A percentile compares a stretch with the other conserved stretches of the same genome.
Conservation (phyloP, 2,797 vertebrate genomes). For the Thalassophryne amazonica region DNA sequence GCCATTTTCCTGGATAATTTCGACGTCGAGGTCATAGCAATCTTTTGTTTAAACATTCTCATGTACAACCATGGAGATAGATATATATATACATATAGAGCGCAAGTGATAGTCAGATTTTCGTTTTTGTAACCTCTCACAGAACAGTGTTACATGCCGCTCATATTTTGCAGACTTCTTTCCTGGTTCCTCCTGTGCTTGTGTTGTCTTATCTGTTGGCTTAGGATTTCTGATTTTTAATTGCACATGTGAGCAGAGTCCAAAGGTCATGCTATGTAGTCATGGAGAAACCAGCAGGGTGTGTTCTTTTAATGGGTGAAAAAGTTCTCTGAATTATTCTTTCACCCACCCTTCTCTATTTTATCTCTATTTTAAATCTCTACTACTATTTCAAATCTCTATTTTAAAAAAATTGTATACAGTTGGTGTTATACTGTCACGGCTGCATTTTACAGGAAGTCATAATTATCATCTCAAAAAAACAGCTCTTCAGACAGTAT, state of each 20-base stretch:
- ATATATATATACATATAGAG: too few relatives aligned
- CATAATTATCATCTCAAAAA: too few relatives aligned
- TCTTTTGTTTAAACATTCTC: too few relatives aligned
- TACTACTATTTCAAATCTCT: too few relatives aligned
- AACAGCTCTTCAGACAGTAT: too few relatives aligned
- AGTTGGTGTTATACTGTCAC: too few relatives aligned
- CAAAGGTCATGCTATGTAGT: constrained; percentile 31
- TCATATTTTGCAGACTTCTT: neutral
- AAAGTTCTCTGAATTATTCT: neutral
- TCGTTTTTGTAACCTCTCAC: neutral
- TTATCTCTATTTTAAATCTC: too few relatives aligned
- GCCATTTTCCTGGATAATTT: neutral
- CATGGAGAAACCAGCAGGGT: neutral
- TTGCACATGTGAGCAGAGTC: neutral
- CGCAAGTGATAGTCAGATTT: neutral
- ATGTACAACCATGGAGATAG: too few relatives aligned
- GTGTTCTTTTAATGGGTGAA: neutral
- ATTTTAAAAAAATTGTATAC: too few relatives aligned
- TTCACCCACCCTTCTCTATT: neutral
- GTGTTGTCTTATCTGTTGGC: constrained; percentile 26
- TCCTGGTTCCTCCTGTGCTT: neutral
- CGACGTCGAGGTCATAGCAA: too few relatives aligned
- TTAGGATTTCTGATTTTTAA: constrained; percentile 10
- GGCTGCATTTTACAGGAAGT: too few relatives aligned
- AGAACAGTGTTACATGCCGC: neutral